Base-by-base conservation (phyloP, 2,797 vertebrate species). In the Microcaecilia unicolor region DNA sequence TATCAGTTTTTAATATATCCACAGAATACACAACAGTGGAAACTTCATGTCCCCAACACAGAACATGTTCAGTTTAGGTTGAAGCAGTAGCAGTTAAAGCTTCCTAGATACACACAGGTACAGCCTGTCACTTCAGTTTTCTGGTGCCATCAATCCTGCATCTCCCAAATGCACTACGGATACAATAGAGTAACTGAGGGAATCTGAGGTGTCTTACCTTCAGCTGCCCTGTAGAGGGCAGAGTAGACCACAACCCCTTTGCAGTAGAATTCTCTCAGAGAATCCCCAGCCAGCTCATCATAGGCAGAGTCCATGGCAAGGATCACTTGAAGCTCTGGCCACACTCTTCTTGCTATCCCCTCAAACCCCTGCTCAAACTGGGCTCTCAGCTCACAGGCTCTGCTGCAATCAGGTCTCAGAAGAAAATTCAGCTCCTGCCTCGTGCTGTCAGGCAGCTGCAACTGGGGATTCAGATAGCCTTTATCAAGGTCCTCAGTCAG, bases 241-340 rank as follows among this genome's bases (percentile, higher is more conserved):
- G 87, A 95, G 75, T 93, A 94, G 67, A 94, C 72, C 4, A 81
- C 72, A 23, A 96, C 67, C n/a, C 83, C 89, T 44, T 60, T 53
- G 67, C 92, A 96, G 57, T 83, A 89, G 8, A 49, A 58, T 25
- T 68, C 79, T 34, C 48, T 46, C 26, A 97, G 68, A 64, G 79
- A 66, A 5, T 88, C 76, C 2, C 77, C 72, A 2, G 93, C 91
- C 55, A 93, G 85, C 15, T 68, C 73, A 72, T 91, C 90, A 0
- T 86, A 45, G 1, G 90, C 83, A 0, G 84, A 81, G 2, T 83
- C 86, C 28, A 87, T 71, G 1, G 85, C 74, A 58, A 93, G 71
- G 61, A 91, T 81, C 68, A 91, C 75, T 52, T 87, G 73, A 37
- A 97, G 78, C 33, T 62, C 61, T 1, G 91, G 91, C 93, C 93